Evolutionary conservation across 2,113 vertebrate genomes (phyloP).

Genomic region (Xiphophorus maculatus): DNA sequence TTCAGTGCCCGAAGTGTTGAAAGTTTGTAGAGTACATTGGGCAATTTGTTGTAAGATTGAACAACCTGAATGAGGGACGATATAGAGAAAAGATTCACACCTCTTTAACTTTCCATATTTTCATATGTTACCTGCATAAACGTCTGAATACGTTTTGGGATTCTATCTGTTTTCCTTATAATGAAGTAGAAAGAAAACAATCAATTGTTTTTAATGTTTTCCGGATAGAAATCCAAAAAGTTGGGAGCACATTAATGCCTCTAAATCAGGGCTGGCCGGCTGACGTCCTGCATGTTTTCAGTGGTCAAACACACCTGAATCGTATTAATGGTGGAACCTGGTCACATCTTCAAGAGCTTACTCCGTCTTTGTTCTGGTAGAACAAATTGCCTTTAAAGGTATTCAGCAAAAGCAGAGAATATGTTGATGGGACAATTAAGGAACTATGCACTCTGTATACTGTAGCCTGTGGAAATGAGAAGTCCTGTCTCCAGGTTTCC

Average conservation of each 20-base stretch:
- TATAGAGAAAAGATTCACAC: not conserved
- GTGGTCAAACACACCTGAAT: not conserved
- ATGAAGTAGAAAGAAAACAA: not conserved
- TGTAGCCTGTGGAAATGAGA: not conserved
- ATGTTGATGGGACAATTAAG: not conserved
- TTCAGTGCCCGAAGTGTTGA: constrained; percentile 11
- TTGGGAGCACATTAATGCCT: no score
- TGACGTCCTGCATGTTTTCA: no score
- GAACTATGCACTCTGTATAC: not conserved
- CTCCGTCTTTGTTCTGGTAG: not conserved
- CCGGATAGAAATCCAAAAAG: not conserved
- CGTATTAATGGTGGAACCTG: not conserved
- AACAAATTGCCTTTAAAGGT: not conserved
- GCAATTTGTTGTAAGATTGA: constrained; percentile 26
- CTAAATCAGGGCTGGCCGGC: no score
- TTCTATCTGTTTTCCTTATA: no score
- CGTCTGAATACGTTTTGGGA: no score
- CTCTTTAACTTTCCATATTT: not conserved
- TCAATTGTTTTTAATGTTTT: not conserved
- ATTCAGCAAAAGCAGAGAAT: not conserved
- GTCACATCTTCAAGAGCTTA: not conserved
- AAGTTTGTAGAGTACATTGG: constrained; percentile 27
- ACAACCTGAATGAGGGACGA: not conserved
- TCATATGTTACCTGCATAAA: no score
- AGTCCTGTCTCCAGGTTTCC: not conserved